Evolutionary conservation across 1,140 invertebrate genomes (phyloP), one percentile per base, ranked within the genome.

Genomic region (Vollenhovia emeryi): DNA sequence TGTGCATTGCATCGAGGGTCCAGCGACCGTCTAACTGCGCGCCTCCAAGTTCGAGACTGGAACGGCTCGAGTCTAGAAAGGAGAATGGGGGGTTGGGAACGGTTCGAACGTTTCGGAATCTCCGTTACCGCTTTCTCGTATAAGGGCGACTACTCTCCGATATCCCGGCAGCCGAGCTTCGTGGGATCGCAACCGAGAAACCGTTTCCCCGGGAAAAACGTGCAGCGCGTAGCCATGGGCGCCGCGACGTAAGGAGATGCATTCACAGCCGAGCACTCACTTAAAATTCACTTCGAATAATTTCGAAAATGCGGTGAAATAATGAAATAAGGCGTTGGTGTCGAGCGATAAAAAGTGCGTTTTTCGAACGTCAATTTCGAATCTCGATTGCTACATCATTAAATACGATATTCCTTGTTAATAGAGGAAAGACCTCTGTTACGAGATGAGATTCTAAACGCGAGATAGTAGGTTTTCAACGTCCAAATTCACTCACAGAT

Each of bases 21-120:
- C 84, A 75, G 86, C 83, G 66, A 87, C 83, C 86, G 64, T 66
- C 86, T 87, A 87, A 87, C 86, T 86, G 86, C 86, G 66, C 74
- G 75, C 74, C 84, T 80, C 84, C 71, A 84, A 87, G 73, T 85
- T 79, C 74, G 74, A 85, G 73, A 68, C 80, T 71, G 69, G 62
- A 84, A 84, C 62, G 85, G 71, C 69, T 83, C 71, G 80, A 76
- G 82, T 62, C 62, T 66, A 52, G 75, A 52, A 69, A 64, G 57
- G 71, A 60, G 71, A 59, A 50, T 15, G 75, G 64, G n/a, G 62
- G 84, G 50, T 84, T 84, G 76, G 40, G 71, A 73, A 50, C 69
- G 71, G 48, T 85, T 87, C 86, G 86, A 87, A 78, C 86, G 86
- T 87, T 87, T 86, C 84, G 85, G 85, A 86, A 86, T 86, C 85